Evolutionary conservation across 2,888 invertebrate species (phyloP), one percentile per base, ranked within the genome.

Genomic region (Pelosia muscerda): DNA sequence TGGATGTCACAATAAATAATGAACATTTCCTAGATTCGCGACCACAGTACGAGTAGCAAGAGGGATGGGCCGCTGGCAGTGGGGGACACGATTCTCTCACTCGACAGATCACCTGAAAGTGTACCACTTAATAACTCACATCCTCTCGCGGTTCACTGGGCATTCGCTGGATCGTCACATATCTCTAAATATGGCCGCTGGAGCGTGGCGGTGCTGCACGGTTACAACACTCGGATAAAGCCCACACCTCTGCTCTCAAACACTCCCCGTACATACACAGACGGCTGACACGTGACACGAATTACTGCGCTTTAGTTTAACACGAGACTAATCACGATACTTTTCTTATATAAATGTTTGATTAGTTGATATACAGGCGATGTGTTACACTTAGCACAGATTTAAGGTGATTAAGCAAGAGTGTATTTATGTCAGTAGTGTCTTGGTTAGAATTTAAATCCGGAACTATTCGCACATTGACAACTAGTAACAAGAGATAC

Each of bases 111-210:
- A 94, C 91, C 93, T 94, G 95, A 93, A 92, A 92, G 92, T 93
- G 92, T 92, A 93, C 92, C 92, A 93, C 93, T 93, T 93, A 94
- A 94, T 94, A 91, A 92, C 94, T 94, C 94, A 92, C 94, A 92
- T 94, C 94, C 93, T 91, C 90, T 88, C 88, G 86, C 94, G 92
- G 95, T 90, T 94, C 95, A 95, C 84, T 95, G 95, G 90, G 92
- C 93, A 92, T 84, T 86, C 94, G 92, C 89, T 94, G 94, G 91
- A 92, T 92, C 93, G 95, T 92, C 94, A 93, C 94, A 91, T 90
- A 93, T 93, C 92, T 94, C 94, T 93, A 94, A 95, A 94, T 94
- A 94, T 90, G 93, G 86, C 84, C 92, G 88, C 73, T 88, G 89
- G 87, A 92, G 92, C 94, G 92, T 90, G 85, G 78, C 81, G 84